Conservation (phyloP, 2,888 invertebrate species). For the Melinaea menophilus region DNA sequence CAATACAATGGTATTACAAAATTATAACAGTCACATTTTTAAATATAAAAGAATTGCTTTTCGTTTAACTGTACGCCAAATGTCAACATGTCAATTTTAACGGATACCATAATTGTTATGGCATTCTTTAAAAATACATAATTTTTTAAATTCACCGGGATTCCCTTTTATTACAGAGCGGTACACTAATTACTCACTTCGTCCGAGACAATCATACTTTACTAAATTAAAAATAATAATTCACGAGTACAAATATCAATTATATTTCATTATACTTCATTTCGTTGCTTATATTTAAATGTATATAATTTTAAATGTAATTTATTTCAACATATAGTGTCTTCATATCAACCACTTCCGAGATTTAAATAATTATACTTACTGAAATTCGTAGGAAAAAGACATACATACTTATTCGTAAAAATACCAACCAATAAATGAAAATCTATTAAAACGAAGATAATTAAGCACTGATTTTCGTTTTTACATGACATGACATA, state of each 20-base stretch:
- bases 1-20: no score
- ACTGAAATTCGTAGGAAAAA: no score
- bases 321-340: neutral
- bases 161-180: constrained; percentile 23
- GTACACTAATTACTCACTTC: constrained; percentile 20
- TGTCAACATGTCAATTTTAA: constrained; percentile 23
- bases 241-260: constrained; percentile 16
- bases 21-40: no score
- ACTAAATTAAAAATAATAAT: constrained; percentile 13
- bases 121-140: constrained; percentile 20
- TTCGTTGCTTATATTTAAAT: neutral
- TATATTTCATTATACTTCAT: constrained; percentile 7
- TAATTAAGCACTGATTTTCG: no score
- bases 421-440: no score
- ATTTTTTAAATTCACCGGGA: constrained; percentile 24
- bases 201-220: constrained; percentile 8
- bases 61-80: constrained; percentile 10
- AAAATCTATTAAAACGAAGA: no score
- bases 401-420: no score
- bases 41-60: no score
- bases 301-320: neutral
- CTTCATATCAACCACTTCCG: no score
- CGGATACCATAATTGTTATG: constrained; percentile 15
- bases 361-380: no score
- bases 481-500: no score